Evolutionary conservation across 2,888 invertebrate species (phyloP).

Genomic region (Atrina japonica): DNA sequence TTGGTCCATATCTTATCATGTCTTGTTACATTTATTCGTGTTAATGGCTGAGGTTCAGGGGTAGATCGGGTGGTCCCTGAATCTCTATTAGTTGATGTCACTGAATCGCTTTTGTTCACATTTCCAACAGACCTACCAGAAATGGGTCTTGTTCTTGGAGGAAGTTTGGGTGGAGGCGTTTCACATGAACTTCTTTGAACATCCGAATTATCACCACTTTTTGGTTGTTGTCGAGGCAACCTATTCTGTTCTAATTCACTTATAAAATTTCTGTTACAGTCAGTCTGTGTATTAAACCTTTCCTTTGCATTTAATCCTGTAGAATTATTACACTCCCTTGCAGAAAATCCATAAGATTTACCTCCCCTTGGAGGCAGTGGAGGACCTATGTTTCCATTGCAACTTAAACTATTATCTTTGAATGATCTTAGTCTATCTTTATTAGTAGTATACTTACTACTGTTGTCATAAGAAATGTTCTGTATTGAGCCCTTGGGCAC

Average conservation of each 20-base stretch:
- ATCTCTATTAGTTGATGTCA: not conserved
- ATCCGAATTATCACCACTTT: not conserved
- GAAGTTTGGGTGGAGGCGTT: conserved; percentile 23
- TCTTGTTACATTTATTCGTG: conserved; percentile 61
- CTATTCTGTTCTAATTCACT: conserved; percentile 13
- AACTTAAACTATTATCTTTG: not conserved
- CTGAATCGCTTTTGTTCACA: not conserved
- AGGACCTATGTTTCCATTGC: conserved; percentile 9
- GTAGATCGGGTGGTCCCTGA: conserved; percentile 5
- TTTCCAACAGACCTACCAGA: no score
- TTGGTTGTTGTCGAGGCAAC: not conserved
- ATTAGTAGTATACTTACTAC: conserved; percentile 3
- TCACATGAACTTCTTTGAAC: not conserved
- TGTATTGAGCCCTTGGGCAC: conserved; percentile 6
- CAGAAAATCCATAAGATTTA: not conserved
- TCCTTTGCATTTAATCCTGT: not conserved
- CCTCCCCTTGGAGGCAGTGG: conserved; percentile 19
- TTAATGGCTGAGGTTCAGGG: conserved; percentile 59
- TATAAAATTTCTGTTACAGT: conserved; percentile 11
- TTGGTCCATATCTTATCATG: conserved; percentile 64
- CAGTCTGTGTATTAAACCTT: not conserved
- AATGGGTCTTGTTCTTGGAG: conserved; percentile 19
- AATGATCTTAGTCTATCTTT: not conserved
- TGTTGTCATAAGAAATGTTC: not conserved
- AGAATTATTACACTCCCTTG: not conserved